Conservation (phyloP, 2,113 vertebrate species). For the Raja brachyura region DNA sequence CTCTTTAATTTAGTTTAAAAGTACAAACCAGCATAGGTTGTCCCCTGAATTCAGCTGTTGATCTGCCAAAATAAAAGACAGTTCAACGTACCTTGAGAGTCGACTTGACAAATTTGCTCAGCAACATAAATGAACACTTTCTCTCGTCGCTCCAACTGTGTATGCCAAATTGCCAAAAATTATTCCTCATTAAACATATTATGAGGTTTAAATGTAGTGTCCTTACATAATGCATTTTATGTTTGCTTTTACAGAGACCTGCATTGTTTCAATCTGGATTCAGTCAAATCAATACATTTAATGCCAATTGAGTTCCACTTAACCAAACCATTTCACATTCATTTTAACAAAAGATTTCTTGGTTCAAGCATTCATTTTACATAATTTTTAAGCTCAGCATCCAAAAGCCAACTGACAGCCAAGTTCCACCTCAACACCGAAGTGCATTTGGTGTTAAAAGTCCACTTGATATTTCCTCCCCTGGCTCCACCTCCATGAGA, state of each 20-base stretch:
- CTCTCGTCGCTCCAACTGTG: background rate
- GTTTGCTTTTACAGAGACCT: background rate
- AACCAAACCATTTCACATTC: background rate
- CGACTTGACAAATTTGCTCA: background rate
- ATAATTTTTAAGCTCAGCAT: background rate
- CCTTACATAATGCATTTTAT: background rate
- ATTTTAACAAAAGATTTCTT: background rate
- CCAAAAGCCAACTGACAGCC: background rate
- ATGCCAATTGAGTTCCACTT: background rate
- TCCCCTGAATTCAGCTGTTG: background rate
- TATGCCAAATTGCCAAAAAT: background rate
- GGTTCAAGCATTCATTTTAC: background rate
- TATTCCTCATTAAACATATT: background rate
- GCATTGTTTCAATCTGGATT: conserved; percentile 3
- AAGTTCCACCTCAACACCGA: background rate
- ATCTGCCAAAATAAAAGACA: no score
- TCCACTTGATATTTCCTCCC: background rate
- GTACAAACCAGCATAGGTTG: background rate
- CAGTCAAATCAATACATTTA: background rate
- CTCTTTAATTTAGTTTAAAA: background rate
- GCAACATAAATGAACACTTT: background rate
- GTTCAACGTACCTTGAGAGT: no score
- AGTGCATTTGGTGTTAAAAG: background rate
- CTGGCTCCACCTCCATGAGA: background rate
- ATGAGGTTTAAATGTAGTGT: background rate